These are phyloP conservation scores for Protobothrops mucrosquamatus DNA, from an alignment of 2,113 vertebrate species.

Conservation along the genomic window DNA sequence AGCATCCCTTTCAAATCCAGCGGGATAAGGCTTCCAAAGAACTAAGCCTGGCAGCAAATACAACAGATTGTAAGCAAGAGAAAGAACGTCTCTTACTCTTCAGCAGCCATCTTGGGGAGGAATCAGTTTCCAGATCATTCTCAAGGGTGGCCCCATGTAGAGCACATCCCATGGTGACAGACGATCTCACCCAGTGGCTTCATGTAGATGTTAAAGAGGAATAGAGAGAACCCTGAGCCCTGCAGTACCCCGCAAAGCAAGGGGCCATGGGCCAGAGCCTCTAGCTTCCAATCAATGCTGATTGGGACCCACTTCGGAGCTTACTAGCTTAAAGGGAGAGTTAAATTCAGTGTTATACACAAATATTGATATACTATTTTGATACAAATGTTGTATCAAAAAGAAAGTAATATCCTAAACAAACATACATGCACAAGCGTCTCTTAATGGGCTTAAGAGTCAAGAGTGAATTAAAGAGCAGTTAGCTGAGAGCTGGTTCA, in stretches of 20 bases:
- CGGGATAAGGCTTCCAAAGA: neutral
- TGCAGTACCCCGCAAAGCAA: neutral
- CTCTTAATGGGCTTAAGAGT: neutral
- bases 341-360: neutral
- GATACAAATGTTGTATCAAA: neutral
- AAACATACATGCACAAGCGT: neutral
- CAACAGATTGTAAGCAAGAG: neutral
- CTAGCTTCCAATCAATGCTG: neutral
- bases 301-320: neutral
- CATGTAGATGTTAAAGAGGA: neutral
- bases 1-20: neutral
- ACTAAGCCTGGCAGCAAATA: neutral
- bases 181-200: neutral
- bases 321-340: neutral
- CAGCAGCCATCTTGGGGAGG: neutral
- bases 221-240: neutral
- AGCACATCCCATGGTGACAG: neutral
- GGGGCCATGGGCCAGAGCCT: no score
- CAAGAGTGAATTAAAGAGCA: neutral
- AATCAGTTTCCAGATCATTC: neutral
- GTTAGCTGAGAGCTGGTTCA: neutral
- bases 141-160: neutral
- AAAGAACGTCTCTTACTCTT: neutral
- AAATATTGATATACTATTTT: neutral
- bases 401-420: neutral